A percentile compares a stretch with the other conserved stretches of the same genome.
These are phyloP conservation scores for Aproaerema taeniolella DNA, from an alignment of 2,888 invertebrate genomes.

Conservation along the genomic window DNA sequence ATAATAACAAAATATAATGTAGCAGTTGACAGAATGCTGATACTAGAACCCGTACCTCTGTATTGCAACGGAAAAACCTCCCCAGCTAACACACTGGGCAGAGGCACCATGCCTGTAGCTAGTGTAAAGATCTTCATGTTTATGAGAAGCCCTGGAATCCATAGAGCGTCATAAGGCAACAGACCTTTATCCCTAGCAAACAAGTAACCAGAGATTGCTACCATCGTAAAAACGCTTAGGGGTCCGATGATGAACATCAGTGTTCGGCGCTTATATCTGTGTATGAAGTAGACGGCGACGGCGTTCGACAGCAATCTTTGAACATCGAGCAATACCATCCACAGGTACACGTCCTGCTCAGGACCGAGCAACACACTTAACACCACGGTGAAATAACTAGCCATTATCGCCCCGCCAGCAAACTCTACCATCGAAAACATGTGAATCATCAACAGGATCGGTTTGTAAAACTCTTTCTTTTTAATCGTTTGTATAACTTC, in stretches of 20 bases:
- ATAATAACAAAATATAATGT: constrained; percentile 78
- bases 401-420: constrained; percentile 81
- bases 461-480: constrained; percentile 71
- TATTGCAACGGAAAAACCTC: constrained; percentile 81
- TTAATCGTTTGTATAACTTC: constrained; percentile 29
- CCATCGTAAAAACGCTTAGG: constrained; percentile 74
- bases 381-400: constrained; percentile 80
- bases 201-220: constrained; percentile 64
- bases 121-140: constrained; percentile 75
- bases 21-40: constrained; percentile 76
- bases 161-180: constrained; percentile 42
- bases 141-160: constrained; percentile 65
- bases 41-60: constrained; percentile 78
- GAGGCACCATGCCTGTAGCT: constrained; percentile 76
- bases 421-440: constrained; percentile 81
- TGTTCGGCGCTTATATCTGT: constrained; percentile 75
- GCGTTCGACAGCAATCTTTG: constrained; percentile 78
- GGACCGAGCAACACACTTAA: constrained; percentile 75
- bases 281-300: constrained; percentile 77
- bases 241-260: constrained; percentile 77
- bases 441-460: constrained; percentile 75
- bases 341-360: constrained; percentile 76
- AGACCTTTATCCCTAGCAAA: constrained; percentile 35
- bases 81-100: constrained; percentile 83
- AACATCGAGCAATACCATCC: constrained; percentile 80